A percentile compares a stretch with the other conserved stretches of the same genome.
phyloP scores from a whole-genome alignment of 2,888 invertebrate species.

The Torymus auratus region DNA sequence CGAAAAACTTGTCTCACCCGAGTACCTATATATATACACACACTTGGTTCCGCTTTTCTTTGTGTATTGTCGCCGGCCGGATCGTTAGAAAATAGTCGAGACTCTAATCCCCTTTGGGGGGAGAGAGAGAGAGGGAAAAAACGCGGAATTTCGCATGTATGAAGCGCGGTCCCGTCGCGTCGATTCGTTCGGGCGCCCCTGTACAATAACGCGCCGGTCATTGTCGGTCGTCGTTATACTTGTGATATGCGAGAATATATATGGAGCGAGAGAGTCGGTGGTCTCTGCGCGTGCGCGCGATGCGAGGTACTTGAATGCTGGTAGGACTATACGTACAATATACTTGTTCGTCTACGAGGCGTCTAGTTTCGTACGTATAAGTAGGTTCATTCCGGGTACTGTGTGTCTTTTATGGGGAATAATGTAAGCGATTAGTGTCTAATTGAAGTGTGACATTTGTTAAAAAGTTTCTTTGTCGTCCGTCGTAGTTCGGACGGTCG shows the following conservation, averaged over 20 bases:
- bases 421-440: too few species aligned
- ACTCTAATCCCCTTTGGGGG: conserved; percentile 37
- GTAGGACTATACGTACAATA: too few species aligned
- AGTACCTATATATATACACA: too few species aligned
- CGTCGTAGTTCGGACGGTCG: too few species aligned
- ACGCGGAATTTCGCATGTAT: conserved; percentile 50
- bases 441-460: too few species aligned
- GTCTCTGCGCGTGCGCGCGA: too few species aligned
- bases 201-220: conserved; percentile 41
- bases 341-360: too few species aligned
- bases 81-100: conserved; percentile 49
- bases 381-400: too few species aligned
- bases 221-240: conserved; percentile 22
- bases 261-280: neutral
- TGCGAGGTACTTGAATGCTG: neutral
- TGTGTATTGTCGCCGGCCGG: conserved; percentile 21
- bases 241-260: neutral
- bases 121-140: neutral
- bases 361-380: too few species aligned
- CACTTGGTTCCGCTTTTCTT: conserved; percentile 42
- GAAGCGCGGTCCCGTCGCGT: neutral
- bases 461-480: too few species aligned
- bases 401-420: too few species aligned
- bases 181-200: conserved; percentile 49
- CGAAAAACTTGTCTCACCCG: conserved; percentile 40